These are phyloP conservation scores for Melangyna quadrimaculata DNA, from an alignment of 2,888 invertebrate genomes.

Conservation along the genomic window DNA sequence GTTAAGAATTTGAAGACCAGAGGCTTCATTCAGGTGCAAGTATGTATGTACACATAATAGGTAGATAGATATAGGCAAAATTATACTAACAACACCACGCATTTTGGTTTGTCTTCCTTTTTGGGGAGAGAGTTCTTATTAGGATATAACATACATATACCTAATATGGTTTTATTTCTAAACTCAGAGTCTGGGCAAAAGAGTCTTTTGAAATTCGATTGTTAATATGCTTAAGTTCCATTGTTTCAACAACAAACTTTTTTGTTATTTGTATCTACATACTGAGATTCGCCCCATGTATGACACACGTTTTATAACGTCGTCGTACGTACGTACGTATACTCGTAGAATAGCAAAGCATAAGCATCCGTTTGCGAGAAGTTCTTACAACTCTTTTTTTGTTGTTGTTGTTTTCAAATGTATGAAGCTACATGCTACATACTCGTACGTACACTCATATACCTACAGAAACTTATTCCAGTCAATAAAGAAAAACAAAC, in stretches of 20 bases:
- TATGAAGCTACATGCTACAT: neutral
- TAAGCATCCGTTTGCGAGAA: neutral
- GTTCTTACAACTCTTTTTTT: conserved; percentile 12
- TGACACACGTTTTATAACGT: neutral
- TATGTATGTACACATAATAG: too few species aligned
- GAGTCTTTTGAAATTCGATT: conserved; percentile 4
- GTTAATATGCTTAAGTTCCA: conserved; percentile 8
- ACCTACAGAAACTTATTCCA: conserved; percentile 8
- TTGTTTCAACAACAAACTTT: conserved; percentile 18
- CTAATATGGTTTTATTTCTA: neutral
- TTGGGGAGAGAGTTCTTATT: neutral
- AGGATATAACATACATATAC: too few species aligned
- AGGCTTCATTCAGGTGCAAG: neutral
- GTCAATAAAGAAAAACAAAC: conserved; percentile 27
- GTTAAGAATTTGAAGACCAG: conserved; percentile 1
- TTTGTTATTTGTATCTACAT: conserved; percentile 6
- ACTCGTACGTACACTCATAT: neutral
- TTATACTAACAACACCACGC: neutral
- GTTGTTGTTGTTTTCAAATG: too few species aligned
- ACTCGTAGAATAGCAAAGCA: neutral
- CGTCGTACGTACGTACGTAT: too few species aligned
- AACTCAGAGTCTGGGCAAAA: neutral
- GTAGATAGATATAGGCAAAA: neutral
- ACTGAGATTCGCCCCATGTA: neutral
- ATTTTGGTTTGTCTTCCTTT: neutral